phyloP scores from a whole-genome alignment of 2,888 invertebrate genomes.

The Apodemia duryi region DNA sequence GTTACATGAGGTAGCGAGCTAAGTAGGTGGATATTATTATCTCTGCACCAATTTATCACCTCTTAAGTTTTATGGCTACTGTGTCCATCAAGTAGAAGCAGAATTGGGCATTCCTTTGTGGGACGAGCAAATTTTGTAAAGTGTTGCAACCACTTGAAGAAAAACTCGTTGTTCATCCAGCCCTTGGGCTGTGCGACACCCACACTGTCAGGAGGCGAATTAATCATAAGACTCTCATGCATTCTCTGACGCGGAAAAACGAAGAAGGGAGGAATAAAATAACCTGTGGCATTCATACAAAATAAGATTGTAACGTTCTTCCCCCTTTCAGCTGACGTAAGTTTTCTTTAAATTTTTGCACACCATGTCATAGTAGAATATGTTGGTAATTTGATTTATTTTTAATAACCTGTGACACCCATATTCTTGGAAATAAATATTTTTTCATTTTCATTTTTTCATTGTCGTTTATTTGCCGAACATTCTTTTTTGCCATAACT shows the following conservation, averaged over 20 bases:
- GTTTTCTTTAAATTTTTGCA: conserved; percentile 20
- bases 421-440: no score
- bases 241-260: conserved; percentile 33
- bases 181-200: conserved; percentile 33
- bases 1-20: conserved; percentile 34
- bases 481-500: conserved; percentile 19
- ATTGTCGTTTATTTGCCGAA: conserved; percentile 23
- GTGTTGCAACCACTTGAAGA: conserved; percentile 25
- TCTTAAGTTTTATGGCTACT: conserved; percentile 19
- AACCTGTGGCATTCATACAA: conserved; percentile 29
- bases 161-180: conserved; percentile 33
- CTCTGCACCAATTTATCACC: conserved; percentile 30
- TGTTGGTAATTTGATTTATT: no score
- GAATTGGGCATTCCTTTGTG: conserved; percentile 23
- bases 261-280: conserved; percentile 34
- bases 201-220: conserved; percentile 31
- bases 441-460: no score
- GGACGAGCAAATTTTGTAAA: conserved; percentile 25
- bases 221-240: conserved; percentile 31
- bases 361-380: no score
- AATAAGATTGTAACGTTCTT: conserved; percentile 31
- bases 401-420: no score
- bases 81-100: conserved; percentile 27
- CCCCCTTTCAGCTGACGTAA: conserved; percentile 33
- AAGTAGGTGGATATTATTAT: conserved; percentile 26